Conservation (phyloP, 2,797 vertebrate species). For the Anguilla pacifica region DNA sequence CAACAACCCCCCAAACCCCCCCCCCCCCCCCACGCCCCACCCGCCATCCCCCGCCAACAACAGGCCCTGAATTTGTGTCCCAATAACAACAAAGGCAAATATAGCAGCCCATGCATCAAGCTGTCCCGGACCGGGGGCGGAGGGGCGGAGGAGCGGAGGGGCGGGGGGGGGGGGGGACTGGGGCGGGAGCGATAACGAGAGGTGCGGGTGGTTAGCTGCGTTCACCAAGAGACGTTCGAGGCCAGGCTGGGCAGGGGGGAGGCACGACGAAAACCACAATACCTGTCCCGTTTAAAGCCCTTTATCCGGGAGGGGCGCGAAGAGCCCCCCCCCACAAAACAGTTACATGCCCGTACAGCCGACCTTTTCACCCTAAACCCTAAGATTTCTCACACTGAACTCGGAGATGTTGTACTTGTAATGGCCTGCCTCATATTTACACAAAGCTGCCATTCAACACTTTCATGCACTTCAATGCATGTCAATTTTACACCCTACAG, state of each 20-base stretch:
- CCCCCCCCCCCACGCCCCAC: no score
- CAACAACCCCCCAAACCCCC: not conserved
- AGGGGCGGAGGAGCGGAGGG: conserved; percentile 22
- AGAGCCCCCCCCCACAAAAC: not conserved
- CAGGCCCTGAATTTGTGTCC: conserved; percentile 37
- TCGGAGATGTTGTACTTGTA: not conserved
- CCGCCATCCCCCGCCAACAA: conserved; percentile 30
- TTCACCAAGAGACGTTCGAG: conserved; percentile 5
- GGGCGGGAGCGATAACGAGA: conserved; percentile 26
- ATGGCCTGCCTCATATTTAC: not conserved
- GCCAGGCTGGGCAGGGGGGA: not conserved
- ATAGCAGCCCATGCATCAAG: conserved; percentile 41
- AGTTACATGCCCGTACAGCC: not conserved
- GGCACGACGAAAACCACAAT: not conserved
- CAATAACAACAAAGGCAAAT: conserved; percentile 46
- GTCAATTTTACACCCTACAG: no score
- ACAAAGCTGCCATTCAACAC: not conserved
- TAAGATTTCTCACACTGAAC: no score
- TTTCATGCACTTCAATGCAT: not conserved
- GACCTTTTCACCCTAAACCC: no score
- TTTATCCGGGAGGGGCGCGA: not conserved
- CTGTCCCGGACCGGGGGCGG: conserved; percentile 23
- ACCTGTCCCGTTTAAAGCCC: not conserved
- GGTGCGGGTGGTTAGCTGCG: conserved; percentile 22
- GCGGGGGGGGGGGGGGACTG: not conserved